Conservation (phyloP, 2,797 vertebrate species). For the Setipinna tenuifilis region DNA sequence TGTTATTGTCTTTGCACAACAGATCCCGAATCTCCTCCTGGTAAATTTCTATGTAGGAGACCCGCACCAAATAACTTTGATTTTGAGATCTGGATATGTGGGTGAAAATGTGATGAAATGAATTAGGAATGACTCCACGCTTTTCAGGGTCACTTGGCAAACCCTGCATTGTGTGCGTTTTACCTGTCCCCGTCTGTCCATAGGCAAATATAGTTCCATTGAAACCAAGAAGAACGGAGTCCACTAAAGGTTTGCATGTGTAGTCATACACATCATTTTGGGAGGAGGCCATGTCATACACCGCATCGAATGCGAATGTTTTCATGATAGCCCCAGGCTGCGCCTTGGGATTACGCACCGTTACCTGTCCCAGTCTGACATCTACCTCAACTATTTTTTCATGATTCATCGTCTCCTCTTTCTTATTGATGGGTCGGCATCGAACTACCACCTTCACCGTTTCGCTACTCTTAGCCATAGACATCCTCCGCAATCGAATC, state of each 20-base stretch:
- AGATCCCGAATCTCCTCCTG: conserved; percentile 96
- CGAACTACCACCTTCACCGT: conserved; percentile 94
- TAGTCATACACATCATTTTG: conserved; percentile 92
- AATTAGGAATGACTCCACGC: conserved; percentile 88
- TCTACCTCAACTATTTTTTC: conserved; percentile 87
- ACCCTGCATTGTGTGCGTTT: conserved; percentile 96
- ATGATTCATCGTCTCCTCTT: conserved; percentile 77
- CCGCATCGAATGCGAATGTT: conserved; percentile 93
- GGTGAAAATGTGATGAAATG: conserved; percentile 95
- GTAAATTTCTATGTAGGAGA: conserved; percentile 97
- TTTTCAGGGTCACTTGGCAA: conserved; percentile 84
- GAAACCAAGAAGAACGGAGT: conserved; percentile 90
- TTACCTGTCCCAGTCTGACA: conserved; percentile 90
- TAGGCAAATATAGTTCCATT: conserved; percentile 95
- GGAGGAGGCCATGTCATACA: conserved; percentile 86
- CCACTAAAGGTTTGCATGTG: conserved; percentile 90
- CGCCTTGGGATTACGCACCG: conserved; percentile 84
- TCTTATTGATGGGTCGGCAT: conserved; percentile 88
- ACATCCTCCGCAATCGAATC: conserved; percentile 64
- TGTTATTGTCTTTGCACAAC: conserved; percentile 90
- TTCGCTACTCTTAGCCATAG: conserved; percentile 81
- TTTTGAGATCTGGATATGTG: conserved; percentile 94
- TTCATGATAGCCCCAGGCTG: conserved; percentile 86
- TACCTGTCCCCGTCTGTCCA: conserved; percentile 95
- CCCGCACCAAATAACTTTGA: conserved; percentile 93